Conservation (phyloP, 2,797 vertebrate species). For the Spheniscus humboldti region DNA sequence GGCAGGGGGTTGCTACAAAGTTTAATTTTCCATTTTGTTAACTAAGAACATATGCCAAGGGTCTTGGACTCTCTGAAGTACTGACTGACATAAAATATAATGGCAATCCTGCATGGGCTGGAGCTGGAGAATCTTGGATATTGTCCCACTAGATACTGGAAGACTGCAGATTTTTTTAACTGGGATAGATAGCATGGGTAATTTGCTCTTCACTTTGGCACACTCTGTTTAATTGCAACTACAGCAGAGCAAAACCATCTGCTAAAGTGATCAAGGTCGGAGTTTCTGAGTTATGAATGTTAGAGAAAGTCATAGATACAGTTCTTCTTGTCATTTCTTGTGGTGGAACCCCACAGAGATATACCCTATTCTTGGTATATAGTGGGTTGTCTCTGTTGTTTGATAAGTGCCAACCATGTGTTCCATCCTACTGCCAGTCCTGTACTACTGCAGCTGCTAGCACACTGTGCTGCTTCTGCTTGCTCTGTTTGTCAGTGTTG, state of each 20-base stretch:
- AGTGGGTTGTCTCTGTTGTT: background rate
- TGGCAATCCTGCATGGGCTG: conserved; percentile 41
- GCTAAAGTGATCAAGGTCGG: conserved; percentile 57
- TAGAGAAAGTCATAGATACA: conserved; percentile 13
- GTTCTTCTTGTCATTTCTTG: conserved; percentile 43
- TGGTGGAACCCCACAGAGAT: background rate
- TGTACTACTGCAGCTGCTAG: background rate
- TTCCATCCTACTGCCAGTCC: conserved; percentile 15
- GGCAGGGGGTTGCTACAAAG: conserved; percentile 61
- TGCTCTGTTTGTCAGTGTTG: background rate
- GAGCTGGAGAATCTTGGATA: conserved; percentile 49
- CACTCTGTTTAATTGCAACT: conserved; percentile 59
- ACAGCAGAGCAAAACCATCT: conserved; percentile 64
- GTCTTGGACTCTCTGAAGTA: conserved; percentile 60
- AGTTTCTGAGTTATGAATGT: conserved; percentile 59
- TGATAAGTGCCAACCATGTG: conserved; percentile 12
- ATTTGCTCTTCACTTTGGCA: conserved; percentile 67
- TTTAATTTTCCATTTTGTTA: conserved; percentile 70
- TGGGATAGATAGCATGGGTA: conserved; percentile 52
- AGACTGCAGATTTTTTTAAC: conserved; percentile 44
- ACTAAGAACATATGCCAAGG: conserved; percentile 68
- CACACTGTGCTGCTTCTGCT: background rate
- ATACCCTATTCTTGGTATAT: background rate
- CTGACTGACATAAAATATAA: conserved; percentile 65
- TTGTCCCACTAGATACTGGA: conserved; percentile 54